phyloP scores from a whole-genome alignment of 2,888 invertebrate genomes.

The Phorcus lineatus region DNA sequence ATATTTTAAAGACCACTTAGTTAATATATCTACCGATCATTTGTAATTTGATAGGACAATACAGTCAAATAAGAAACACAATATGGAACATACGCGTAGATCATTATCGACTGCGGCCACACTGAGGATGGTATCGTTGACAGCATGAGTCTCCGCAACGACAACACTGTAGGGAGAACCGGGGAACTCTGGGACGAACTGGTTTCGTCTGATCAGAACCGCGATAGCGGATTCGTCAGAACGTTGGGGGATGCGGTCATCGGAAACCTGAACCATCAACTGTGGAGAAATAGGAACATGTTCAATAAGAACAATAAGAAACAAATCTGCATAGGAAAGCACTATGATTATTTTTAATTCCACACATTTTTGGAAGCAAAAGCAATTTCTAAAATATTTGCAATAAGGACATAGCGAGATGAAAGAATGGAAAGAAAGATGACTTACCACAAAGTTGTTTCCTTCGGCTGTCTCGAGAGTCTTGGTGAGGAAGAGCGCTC shows the following conservation, averaged over 20 bases:
- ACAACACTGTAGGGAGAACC: slow-evolving; percentile 48
- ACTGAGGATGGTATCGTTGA: slow-evolving; percentile 46
- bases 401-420: no score
- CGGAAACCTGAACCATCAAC: slow-evolving; percentile 50
- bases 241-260: slow-evolving; percentile 55
- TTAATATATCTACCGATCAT: no score
- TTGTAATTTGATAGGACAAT: no score
- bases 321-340: no score
- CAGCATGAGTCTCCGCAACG: slow-evolving; percentile 56
- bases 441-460: slow-evolving; percentile 51
- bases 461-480: slow-evolving; percentile 43
- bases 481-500: slow-evolving; percentile 82
- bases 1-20: no score
- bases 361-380: no score
- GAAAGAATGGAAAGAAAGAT: no score
- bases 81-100: slow-evolving; percentile 34
- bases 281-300: slow-evolving; percentile 30
- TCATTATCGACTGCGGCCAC: slow-evolving; percentile 49
- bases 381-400: no score
- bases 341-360: no score
- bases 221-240: slow-evolving; percentile 54
- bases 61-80: no score
- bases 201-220: slow-evolving; percentile 55
- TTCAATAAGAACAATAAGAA: no score
- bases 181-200: slow-evolving; percentile 49